A percentile compares a stretch with the other conserved stretches of the same genome.
Evolutionary conservation across 1,140 invertebrate genomes (phyloP).

Genomic region (Pseudobourletiella spinata): DNA sequence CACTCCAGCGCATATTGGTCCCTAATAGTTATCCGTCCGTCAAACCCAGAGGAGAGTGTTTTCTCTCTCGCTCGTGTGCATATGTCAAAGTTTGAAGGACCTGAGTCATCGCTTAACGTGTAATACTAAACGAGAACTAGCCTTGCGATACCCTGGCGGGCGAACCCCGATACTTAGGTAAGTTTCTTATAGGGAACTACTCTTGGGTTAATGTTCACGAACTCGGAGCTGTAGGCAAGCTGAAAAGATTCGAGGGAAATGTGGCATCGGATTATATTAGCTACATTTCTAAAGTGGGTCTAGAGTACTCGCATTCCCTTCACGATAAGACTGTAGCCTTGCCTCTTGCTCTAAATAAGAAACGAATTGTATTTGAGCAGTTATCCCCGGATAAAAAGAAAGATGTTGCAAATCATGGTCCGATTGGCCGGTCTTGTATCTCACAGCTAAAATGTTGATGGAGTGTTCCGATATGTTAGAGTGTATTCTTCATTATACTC

Average conservation of each 20-base stretch:
- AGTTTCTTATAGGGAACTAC: background rate
- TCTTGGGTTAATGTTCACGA: background rate
- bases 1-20: no score
- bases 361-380: background rate
- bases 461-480: background rate
- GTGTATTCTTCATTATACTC: background rate
- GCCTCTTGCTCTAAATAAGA: background rate
- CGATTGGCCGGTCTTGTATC: background rate
- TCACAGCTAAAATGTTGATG: background rate
- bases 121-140: no score
- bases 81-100: no score
- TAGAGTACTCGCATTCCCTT: background rate
- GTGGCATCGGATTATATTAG: background rate
- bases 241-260: no score
- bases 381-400: background rate
- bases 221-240: background rate
- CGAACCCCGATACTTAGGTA: no score
- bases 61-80: no score
- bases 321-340: background rate
- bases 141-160: no score
- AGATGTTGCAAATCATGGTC: background rate
- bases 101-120: no score
- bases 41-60: no score
- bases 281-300: background rate
- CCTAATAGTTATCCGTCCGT: no score